Evolutionary conservation across 2,888 invertebrate genomes (phyloP).

Genomic region (Pyrgus malvae): DNA sequence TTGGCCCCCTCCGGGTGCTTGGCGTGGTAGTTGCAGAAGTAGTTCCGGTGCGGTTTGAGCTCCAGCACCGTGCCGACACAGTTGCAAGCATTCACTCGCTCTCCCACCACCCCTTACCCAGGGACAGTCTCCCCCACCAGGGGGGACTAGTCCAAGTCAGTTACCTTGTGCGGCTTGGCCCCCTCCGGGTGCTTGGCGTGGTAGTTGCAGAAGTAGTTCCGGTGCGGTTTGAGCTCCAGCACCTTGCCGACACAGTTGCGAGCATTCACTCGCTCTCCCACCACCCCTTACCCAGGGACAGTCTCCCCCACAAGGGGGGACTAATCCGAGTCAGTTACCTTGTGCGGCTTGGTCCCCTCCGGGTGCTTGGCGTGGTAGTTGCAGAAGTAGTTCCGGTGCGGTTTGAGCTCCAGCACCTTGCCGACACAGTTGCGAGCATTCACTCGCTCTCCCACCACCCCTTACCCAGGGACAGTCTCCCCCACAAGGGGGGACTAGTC

Average conservation of each 20-base stretch:
- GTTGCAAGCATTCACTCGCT: no score
- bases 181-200: slow-evolving; percentile 97
- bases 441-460: no score
- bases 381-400: slow-evolving; percentile 98
- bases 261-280: no score
- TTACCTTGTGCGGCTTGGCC: slow-evolving; percentile 85
- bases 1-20: slow-evolving; percentile 92
- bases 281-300: no score
- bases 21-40: slow-evolving; percentile 99
- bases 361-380: slow-evolving; percentile 99
- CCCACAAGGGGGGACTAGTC: no score
- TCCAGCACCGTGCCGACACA: slow-evolving; percentile 89
- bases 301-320: no score
- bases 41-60: slow-evolving; percentile 97
- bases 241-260: slow-evolving; percentile 87
- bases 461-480: no score
- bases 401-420: slow-evolving; percentile 97
- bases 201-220: slow-evolving; percentile 99
- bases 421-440: no score
- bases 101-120: no score
- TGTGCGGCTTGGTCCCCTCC: slow-evolving; percentile 86
- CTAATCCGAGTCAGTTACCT: no score
- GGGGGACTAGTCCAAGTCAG: no score
- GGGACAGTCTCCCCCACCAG: no score
- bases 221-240: slow-evolving; percentile 96